These are phyloP conservation scores for Dendrolimus houi DNA, from an alignment of 2,888 invertebrate species.

Conservation along the genomic window DNA sequence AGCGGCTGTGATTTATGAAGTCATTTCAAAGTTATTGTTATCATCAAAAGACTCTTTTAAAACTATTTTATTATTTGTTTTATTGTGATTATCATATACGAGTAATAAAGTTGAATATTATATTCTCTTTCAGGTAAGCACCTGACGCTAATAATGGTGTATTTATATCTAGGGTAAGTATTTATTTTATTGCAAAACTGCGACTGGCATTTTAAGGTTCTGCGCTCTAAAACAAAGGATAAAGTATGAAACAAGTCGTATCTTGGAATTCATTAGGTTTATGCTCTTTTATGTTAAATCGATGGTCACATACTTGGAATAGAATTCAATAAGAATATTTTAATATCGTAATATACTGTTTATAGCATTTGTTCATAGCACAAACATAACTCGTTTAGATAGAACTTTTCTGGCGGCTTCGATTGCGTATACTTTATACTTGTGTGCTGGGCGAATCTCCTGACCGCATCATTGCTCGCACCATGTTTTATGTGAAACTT, in stretches of 20 bases:
- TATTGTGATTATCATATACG: background rate
- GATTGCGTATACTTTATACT: too few relatives aligned
- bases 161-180: background rate
- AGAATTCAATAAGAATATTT: too few relatives aligned
- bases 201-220: background rate
- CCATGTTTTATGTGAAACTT: too few relatives aligned
- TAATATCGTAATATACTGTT: too few relatives aligned
- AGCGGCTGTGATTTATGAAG: background rate
- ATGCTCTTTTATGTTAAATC: too few relatives aligned
- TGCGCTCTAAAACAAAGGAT: background rate
- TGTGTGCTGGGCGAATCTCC: too few relatives aligned
- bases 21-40: background rate
- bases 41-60: background rate
- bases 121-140: background rate
- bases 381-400: too few relatives aligned
- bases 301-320: too few relatives aligned
- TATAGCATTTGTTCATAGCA: too few relatives aligned
- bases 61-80: background rate
- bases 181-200: background rate
- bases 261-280: background rate
- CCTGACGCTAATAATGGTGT: background rate
- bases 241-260: background rate
- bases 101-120: background rate
- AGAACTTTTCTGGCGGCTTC: too few relatives aligned
- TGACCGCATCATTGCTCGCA: too few relatives aligned